A percentile compares a stretch with the other conserved stretches of the same genome.
Evolutionary conservation across 2,113 vertebrate genomes (phyloP).

Genomic region (Orcinus orca): DNA sequence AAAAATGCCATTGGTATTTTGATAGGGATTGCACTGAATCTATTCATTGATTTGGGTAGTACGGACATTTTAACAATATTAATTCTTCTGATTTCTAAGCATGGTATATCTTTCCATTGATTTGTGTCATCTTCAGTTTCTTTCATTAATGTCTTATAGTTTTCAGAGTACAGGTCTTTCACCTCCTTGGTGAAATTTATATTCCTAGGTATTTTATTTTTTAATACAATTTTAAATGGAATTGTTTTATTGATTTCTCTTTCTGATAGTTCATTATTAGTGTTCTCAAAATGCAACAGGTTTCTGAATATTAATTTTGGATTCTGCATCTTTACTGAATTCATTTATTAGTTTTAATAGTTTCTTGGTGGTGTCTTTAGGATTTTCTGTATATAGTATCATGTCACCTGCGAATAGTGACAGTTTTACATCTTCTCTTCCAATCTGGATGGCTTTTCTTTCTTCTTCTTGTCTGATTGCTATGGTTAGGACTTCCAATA

Average conservation of each 20-base stretch:
- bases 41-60: background rate
- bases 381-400: background rate
- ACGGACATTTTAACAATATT: background rate
- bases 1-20: background rate
- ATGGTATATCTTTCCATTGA: background rate
- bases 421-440: background rate
- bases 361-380: background rate
- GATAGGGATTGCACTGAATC: background rate
- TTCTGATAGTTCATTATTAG: background rate
- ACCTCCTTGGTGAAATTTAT: background rate
- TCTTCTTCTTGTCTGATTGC: background rate
- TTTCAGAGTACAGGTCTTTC: background rate
- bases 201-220: background rate
- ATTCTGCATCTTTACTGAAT: background rate
- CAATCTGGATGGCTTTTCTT: background rate
- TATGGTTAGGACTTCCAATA: background rate
- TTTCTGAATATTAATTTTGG: background rate
- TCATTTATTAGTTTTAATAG: background rate
- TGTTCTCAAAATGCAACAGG: background rate
- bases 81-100: background rate
- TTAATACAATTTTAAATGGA: background rate
- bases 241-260: background rate
- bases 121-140: background rate
- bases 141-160: background rate
- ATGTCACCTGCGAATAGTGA: background rate